phyloP scores from a whole-genome alignment of 2,888 invertebrate species.

The Dioctria rufipes region DNA sequence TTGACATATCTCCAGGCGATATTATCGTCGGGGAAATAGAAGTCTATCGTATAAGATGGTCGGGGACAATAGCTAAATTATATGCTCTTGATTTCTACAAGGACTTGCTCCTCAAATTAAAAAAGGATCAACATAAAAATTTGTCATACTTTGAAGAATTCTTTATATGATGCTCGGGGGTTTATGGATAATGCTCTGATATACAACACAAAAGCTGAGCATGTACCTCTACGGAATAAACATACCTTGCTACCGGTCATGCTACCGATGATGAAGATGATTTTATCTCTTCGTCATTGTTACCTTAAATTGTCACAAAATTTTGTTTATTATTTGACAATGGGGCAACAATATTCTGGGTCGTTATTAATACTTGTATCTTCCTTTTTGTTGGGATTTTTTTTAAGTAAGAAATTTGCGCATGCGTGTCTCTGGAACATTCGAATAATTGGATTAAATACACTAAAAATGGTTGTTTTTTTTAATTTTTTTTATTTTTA shows the following conservation, averaged over 20 bases:
- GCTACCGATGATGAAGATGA: not conserved
- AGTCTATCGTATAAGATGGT: slow-evolving; percentile 10
- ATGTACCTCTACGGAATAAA: not conserved
- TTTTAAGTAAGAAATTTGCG: no score
- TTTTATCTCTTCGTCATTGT: slow-evolving; percentile 37
- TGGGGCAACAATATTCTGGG: not conserved
- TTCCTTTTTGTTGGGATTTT: no score
- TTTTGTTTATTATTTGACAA: slow-evolving; percentile 41
- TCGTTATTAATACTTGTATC: not conserved
- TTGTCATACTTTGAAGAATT: slow-evolving; percentile 48
- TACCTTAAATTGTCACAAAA: slow-evolving; percentile 37
- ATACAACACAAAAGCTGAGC: slow-evolving; percentile 6
- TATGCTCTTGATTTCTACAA: slow-evolving; percentile 45
- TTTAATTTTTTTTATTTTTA: no score
- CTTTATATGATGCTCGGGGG: not conserved
- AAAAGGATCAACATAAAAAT: slow-evolving; percentile 44
- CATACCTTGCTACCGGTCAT: slow-evolving; percentile 24
- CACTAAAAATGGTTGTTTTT: no score
- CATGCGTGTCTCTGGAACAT: no score
- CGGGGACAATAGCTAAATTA: slow-evolving; percentile 41
- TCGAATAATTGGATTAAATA: no score
- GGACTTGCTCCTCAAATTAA: slow-evolving; percentile 42
- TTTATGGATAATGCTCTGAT: not conserved
- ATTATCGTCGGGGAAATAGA: not conserved
- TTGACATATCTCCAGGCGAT: slow-evolving; percentile 35